Evolutionary conservation across 2,888 invertebrate genomes (phyloP).

Genomic region (Tribolium freemani): DNA sequence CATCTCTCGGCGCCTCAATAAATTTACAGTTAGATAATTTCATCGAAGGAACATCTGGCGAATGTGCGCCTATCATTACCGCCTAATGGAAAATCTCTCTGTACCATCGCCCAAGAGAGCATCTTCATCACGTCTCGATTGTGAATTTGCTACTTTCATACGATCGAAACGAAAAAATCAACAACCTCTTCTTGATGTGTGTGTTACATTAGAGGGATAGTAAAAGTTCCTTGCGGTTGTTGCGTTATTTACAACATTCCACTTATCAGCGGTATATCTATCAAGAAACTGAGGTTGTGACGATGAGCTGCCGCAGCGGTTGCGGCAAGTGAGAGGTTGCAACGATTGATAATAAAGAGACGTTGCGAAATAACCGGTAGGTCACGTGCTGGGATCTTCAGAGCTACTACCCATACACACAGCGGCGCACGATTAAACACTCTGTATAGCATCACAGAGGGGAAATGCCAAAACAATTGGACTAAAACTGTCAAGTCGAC

Average conservation of each 20-base stretch:
- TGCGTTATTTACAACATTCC: conserved; percentile 41
- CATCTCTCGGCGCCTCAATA: conserved; percentile 44
- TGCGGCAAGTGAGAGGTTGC: conserved; percentile 36
- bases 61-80: conserved; percentile 41
- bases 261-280: conserved; percentile 42
- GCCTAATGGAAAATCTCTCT: conserved; percentile 38
- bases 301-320: conserved; percentile 44
- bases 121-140: conserved; percentile 31
- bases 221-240: conserved; percentile 38
- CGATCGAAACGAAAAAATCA: conserved; percentile 12
- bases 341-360: conserved; percentile 34
- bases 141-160: conserved; percentile 35
- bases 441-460: not conserved
- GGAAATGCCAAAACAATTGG: not conserved
- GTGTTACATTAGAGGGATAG: conserved; percentile 28
- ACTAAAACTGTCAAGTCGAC: too few species aligned
- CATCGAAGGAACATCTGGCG: conserved; percentile 42
- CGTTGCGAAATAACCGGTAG: conserved; percentile 37
- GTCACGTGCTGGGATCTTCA: conserved; percentile 37
- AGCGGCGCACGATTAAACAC: not conserved
- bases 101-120: conserved; percentile 10
- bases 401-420: conserved; percentile 8
- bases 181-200: conserved; percentile 13
- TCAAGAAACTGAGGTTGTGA: conserved; percentile 37
- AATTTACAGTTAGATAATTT: conserved; percentile 53